Evolutionary conservation across 2,797 vertebrate genomes (phyloP), one percentile per base, ranked within the genome.

Genomic region (Yasuhikotakia modesta): DNA sequence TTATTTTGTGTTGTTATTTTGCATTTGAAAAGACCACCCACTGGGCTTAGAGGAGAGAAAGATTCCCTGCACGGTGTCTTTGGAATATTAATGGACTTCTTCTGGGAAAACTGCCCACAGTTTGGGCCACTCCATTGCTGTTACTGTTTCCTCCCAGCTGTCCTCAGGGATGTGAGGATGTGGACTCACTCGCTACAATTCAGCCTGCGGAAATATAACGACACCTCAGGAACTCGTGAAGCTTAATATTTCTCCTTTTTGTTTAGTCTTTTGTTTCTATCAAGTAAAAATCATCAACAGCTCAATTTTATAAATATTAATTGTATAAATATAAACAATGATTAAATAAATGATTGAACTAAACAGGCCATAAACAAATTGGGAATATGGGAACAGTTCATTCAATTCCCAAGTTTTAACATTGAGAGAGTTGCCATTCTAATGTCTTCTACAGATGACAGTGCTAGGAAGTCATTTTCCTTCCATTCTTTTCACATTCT

Each of bases 11-110:
- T 65, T 27, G 84, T 83, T 82, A 60, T 82, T 92, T 91, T 89
- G 86, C 90, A 91, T 92, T 81, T 91, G 87, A 92, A 93, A 91
- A 86, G 92, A 89, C 91, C 91, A 91, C 91, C 90, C 90, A 84
- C 88, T 82, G 87, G 89, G 89, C 87, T 87, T 50, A 30, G 79
- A 79, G 85, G 84, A 86, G 86, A 85, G 86, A 89, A 27, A 27
- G 78, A 87, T 82, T 87, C 85, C 84, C 83, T 67, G 73, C 73
- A 79, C 84, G 84, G 87, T 27, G 27, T 27, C 87, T 87, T 85
- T 79, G 81, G 89, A 92, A 93, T 93, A 92, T 92, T 91, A 92
- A 93, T 92, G 83, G 53, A 68, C 53, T 84, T 80, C 76, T 79
- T 80, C 79, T 86, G 87, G 88, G 87, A 88, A 89, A 90, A 83